Base-by-base conservation (phyloP, 30 jellyfish, hydroid and myxozoan genomes). In the Clytia hemisphaerica region DNA sequence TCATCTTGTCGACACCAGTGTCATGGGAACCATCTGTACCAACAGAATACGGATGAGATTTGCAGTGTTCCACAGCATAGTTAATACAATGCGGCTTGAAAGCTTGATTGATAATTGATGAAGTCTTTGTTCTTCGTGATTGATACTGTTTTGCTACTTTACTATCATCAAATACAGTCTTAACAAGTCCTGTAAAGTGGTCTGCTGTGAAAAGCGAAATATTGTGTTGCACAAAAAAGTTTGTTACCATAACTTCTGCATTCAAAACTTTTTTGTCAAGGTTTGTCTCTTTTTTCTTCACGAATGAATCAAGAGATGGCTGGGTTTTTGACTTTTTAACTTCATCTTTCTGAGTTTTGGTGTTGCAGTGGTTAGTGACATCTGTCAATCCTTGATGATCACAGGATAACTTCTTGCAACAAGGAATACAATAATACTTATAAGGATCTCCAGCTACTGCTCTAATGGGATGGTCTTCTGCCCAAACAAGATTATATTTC, bases 21-120 rank as follows among this genome's bases (percentile, higher is more conserved):
- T 79, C 93, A 79, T 60, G 61, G 32, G 94, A 80, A 12, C 88
- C 94, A 80, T 80, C 93, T 7, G 82, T 74, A 33, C 86, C 94
- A 35, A 80, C 16, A 7, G 79, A 24, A 32, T 10, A 77, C 4
- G 88, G 92, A 37, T 77, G 57, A 28, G 70, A n/a, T 51, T 77
- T 19, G 21, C 88, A 67, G 53, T 58, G 71, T 30, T 55, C 30
- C 7, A 61, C 93, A 40, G 61, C 34, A 64, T 37, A 29, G 4
- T 24, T 9, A 4, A 57, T 63, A 59, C 93, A 72, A 49, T 35
- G 32, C 14, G 92, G 94, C n/a, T 53, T 85, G 67, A 80, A 22
- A 10, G 83, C n/a, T 47, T 67, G 71, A 55, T 64, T 82, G 21
- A 75, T 35, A 27, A 82, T 76, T 3, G 63, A 68, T 33, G 71